These are phyloP conservation scores for Lepisosteus oculatus DNA, from an alignment of 2,113 vertebrate species.

Conservation along the genomic window DNA sequence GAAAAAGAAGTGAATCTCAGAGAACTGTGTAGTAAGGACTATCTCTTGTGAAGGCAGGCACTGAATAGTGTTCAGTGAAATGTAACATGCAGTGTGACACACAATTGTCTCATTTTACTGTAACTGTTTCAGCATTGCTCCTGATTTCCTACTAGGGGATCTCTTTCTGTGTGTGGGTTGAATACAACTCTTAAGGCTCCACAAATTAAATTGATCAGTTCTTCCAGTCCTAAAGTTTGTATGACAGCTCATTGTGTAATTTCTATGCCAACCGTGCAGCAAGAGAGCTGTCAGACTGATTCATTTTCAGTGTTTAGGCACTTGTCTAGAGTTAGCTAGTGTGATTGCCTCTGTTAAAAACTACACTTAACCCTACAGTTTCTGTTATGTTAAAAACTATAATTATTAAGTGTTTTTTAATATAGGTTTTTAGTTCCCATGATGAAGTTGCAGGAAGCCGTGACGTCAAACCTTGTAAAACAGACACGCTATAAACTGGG, in stretches of 20 bases:
- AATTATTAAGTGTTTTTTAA: no score
- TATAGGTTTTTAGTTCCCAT: no score
- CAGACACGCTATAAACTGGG: no score
- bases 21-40: no score
- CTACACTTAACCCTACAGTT: not conserved
- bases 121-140: not conserved
- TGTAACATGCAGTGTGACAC: no score
- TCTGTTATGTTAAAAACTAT: no score
- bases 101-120: no score
- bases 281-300: not conserved
- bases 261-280: not conserved
- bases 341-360: not conserved
- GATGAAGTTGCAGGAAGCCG: no score
- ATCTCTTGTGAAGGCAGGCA: no score
- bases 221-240: constrained; percentile 11
- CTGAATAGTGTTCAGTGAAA: no score
- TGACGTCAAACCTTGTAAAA: no score
- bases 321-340: not conserved
- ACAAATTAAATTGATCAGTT: constrained; percentile 28
- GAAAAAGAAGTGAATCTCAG: no score
- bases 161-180: not conserved
- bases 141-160: not conserved
- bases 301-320: not conserved
- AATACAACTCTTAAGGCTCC: constrained; percentile 10
- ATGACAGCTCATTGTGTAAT: constrained; percentile 7